These are phyloP conservation scores for Achatina immaculata DNA, from an alignment of 1,140 invertebrate species.

Conservation along the genomic window DNA sequence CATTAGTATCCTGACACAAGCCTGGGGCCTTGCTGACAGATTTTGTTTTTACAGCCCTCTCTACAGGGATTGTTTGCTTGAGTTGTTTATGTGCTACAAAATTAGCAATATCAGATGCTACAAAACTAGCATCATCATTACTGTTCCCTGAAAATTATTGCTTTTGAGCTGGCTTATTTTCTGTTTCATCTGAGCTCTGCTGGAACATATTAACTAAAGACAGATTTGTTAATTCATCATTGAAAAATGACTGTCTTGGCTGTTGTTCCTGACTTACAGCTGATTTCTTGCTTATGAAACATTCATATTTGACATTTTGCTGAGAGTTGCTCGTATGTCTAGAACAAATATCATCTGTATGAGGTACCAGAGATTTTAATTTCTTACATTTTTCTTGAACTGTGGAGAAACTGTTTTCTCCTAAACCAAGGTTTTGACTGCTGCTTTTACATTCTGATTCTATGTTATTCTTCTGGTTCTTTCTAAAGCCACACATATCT, in stretches of 20 bases:
- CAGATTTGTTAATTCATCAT: background rate
- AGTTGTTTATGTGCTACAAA: too few species aligned
- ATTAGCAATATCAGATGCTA: background rate
- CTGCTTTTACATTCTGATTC: too few species aligned
- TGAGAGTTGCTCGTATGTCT: background rate
- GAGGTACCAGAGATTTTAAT: too few species aligned
- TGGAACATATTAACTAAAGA: background rate
- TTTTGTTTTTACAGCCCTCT: background rate
- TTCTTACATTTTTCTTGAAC: too few species aligned
- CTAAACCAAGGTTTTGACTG: background rate
- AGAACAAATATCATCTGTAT: too few species aligned
- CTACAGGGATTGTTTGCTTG: background rate
- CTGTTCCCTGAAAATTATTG: background rate
- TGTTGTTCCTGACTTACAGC: too few species aligned
- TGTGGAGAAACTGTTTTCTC: background rate
- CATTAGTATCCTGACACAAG: background rate
- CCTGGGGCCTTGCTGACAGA: background rate
- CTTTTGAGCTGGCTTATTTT: too few species aligned
- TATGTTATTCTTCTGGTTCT: background rate
- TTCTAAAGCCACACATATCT: background rate
- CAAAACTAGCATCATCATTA: background rate
- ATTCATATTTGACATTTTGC: background rate
- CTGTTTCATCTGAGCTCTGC: too few species aligned
- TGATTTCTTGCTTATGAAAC: too few species aligned
- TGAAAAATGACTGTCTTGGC: too few species aligned